Conservation (phyloP, 2,113 vertebrate species). For the Chloropsis hardwickii region DNA sequence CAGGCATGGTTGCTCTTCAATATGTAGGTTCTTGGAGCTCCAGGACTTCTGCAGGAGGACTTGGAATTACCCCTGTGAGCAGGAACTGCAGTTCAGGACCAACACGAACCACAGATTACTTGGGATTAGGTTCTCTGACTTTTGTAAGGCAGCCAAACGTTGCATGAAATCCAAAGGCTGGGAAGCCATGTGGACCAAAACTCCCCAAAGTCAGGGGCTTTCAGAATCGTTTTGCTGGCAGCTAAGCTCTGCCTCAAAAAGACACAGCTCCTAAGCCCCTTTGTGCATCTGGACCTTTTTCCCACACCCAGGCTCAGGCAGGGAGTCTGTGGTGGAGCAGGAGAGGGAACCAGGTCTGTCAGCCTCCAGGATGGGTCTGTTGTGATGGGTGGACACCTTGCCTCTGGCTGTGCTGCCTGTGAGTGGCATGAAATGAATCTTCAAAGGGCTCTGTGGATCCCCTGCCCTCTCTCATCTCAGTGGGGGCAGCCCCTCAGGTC, state of each 20-base stretch:
- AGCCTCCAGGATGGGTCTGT: not conserved
- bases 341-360: not conserved
- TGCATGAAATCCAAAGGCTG: not conserved
- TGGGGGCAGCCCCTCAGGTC: not conserved
- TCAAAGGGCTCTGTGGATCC: not conserved
- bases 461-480: not conserved
- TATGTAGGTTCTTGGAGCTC: not conserved
- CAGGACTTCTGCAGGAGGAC: not conserved
- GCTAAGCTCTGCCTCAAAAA: not conserved
- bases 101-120: not conserved
- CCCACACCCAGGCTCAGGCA: not conserved
- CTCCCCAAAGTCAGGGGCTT: not conserved
- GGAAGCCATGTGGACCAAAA: not conserved
- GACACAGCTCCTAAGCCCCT: not conserved
- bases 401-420: not conserved
- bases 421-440: not conserved
- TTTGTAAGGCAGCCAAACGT: not conserved
- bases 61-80: not conserved
- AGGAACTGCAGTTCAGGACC: not conserved
- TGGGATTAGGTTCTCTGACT: not conserved
- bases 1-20: not conserved
- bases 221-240: not conserved
- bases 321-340: not conserved
- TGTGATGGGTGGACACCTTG: not conserved
- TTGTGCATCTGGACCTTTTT: not conserved